Conservation (phyloP, 1,140 invertebrate genomes). For the Aphidius gifuensis region DNA sequence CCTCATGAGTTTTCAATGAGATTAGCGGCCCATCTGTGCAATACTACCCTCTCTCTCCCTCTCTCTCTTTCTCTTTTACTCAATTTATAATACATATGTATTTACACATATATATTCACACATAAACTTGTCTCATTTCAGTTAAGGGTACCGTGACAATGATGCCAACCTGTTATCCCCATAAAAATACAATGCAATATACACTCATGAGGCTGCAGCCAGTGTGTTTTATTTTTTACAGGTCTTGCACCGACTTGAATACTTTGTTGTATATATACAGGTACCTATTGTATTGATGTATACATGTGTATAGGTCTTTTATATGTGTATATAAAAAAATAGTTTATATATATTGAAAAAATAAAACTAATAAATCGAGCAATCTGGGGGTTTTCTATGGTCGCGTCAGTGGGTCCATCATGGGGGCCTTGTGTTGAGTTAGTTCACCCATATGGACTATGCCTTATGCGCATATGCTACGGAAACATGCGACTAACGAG, state of each 20-base stretch:
- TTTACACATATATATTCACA: conserved; percentile 19
- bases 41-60: conserved; percentile 38
- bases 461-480: conserved; percentile 54
- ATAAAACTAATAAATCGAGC: neutral
- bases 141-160: conserved; percentile 30
- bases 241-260: neutral
- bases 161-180: conserved; percentile 44
- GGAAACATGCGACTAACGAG: conserved; percentile 54
- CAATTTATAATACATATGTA: no score
- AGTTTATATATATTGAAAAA: conserved; percentile 1
- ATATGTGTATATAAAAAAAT: neutral
- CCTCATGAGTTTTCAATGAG: conserved; percentile 58
- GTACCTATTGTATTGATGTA: no score
- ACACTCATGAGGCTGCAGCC: no score
- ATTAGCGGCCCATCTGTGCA: conserved; percentile 56
- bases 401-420: no score
- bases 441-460: conserved; percentile 53
- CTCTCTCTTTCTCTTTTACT: conserved; percentile 42
- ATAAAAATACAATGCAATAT: no score
- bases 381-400: neutral
- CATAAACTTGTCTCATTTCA: conserved; percentile 35
- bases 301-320: neutral
- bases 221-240: conserved; percentile 6
- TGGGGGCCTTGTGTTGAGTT: neutral
- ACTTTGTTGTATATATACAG: no score